Evolutionary conservation across 2,797 vertebrate genomes (phyloP).

Genomic region (Etheostoma nigrum): DNA sequence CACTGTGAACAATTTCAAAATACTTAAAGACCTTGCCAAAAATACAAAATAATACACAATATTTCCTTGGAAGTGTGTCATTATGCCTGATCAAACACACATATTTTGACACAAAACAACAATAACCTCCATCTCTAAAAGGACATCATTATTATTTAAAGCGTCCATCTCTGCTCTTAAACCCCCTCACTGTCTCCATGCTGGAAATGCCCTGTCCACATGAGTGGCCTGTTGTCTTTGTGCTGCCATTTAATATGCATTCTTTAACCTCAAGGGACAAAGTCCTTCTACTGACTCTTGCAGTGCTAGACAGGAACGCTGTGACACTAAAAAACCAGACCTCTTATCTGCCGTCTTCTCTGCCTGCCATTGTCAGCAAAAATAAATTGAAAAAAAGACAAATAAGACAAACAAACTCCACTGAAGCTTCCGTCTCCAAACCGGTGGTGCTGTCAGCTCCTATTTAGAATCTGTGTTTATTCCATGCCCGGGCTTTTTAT

Average conservation of each 20-base stretch:
- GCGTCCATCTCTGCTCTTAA: constrained; percentile 74
- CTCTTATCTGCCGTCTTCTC: constrained; percentile 55
- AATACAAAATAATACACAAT: not conserved
- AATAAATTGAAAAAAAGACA: constrained; percentile 28
- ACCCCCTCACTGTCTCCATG: constrained; percentile 69
- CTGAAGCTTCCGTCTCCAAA: constrained; percentile 64
- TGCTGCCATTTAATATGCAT: constrained; percentile 78
- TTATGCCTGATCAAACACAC: constrained; percentile 36
- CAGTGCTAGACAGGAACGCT: constrained; percentile 61
- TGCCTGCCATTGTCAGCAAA: constrained; percentile 74
- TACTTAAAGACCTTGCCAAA: constrained; percentile 7
- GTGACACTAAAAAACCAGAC: constrained; percentile 64
- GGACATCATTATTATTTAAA: constrained; percentile 83
- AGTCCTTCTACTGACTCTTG: constrained; percentile 49
- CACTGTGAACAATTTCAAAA: not conserved
- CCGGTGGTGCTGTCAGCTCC: constrained; percentile 74
- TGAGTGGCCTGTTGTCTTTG: constrained; percentile 78
- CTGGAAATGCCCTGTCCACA: constrained; percentile 69
- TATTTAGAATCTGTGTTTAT: constrained; percentile 77
- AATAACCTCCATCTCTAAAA: constrained; percentile 63
- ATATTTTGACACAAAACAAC: constrained; percentile 23
- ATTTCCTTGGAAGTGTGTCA: constrained; percentile 29
- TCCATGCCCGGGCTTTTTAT: constrained; percentile 71
- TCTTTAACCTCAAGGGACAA: constrained; percentile 67
- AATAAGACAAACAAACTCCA: constrained; percentile 37